Base-by-base conservation (phyloP, 2,888 invertebrate genomes). In the Trissonchulus sp. region DNA sequence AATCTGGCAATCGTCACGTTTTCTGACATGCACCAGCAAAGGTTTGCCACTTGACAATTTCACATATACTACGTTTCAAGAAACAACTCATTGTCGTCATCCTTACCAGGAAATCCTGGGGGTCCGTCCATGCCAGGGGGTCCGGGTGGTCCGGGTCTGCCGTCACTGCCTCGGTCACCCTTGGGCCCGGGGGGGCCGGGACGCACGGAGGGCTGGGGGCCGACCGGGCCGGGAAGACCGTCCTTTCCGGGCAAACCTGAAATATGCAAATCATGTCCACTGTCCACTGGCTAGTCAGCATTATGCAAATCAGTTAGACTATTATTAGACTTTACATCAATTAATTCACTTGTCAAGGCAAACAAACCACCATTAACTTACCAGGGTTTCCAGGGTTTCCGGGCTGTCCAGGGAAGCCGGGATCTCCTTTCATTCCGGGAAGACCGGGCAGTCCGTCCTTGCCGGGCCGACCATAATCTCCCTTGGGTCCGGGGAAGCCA, bases 211-310 rank as follows among this genome's bases (percentile, higher is more conserved):
- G 78, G 33, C 79, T 79, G 77, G 8, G 35, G 73, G 2, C 79
- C 79, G 38, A 37, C 60, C 23, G 35, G 68, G 1, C 78, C 77
- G n/a, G 74, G 3, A 30, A 34, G 23, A 74, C 76, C 76, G 8
- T 35, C 30, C 23, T 34, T 34, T 36, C 81, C 81, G 72, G 77
- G 76, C 8, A 73, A 68, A 92, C 93, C 1, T 90, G 90, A 34
- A 63, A 79, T n/a, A n/a, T n/a, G n/a, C n/a, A n/a, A n/a, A n/a
- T n/a, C n/a, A n/a, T n/a, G n/a, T n/a, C n/a, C n/a, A n/a, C n/a
- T n/a, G n/a, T n/a, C n/a, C n/a, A n/a, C n/a, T n/a, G n/a, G n/a
- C n/a, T n/a, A n/a, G n/a, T n/a, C n/a, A n/a, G n/a, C n/a, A n/a
- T n/a, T n/a, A n/a, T n/a, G n/a, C n/a, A n/a, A n/a, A n/a, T n/a